Conservation (phyloP, 92 coral and sea anemone genomes). For the Pocillopora meandrina region DNA sequence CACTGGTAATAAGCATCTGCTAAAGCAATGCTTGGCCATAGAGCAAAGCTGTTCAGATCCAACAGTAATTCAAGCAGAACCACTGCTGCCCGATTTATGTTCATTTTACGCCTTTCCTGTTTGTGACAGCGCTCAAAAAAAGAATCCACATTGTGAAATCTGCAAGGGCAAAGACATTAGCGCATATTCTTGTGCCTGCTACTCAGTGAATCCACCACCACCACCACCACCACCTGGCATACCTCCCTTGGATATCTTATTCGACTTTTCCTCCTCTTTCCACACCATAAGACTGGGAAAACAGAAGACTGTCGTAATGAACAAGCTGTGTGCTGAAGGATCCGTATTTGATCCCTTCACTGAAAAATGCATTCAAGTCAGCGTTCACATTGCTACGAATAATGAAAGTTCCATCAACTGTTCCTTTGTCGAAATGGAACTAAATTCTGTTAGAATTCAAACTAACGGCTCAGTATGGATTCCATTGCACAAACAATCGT, state of each 20-base stretch:
- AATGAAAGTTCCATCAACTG: neutral
- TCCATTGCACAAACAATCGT: neutral
- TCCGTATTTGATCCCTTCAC: constrained; percentile 17
- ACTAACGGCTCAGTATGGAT: constrained; percentile 35
- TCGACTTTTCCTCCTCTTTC: constrained; percentile 19
- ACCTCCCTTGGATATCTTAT: constrained; percentile 26
- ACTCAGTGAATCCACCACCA: neutral
- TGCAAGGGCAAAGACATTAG: constrained; percentile 13
- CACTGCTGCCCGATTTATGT: constrained; percentile 19
- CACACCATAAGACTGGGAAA: constrained; percentile 1
- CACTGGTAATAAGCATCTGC: neutral
- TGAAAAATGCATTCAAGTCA: constrained; percentile 4
- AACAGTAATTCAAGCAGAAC: neutral
- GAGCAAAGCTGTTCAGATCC: neutral
- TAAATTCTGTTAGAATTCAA: neutral
- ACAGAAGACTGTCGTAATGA: neutral
- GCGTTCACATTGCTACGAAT: neutral
- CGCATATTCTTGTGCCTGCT: neutral
- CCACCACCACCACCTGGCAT: neutral
- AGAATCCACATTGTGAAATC: constrained; percentile 35
- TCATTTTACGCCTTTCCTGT: constrained; percentile 29
- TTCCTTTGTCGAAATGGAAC: constrained; percentile 11
- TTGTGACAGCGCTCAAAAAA: neutral
- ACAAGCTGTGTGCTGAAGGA: constrained; percentile 5
- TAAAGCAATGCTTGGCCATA: neutral